These are phyloP conservation scores for Rousettus madagascariensis DNA, from an alignment of 2,797 vertebrate genomes.

Conservation along the genomic window DNA sequence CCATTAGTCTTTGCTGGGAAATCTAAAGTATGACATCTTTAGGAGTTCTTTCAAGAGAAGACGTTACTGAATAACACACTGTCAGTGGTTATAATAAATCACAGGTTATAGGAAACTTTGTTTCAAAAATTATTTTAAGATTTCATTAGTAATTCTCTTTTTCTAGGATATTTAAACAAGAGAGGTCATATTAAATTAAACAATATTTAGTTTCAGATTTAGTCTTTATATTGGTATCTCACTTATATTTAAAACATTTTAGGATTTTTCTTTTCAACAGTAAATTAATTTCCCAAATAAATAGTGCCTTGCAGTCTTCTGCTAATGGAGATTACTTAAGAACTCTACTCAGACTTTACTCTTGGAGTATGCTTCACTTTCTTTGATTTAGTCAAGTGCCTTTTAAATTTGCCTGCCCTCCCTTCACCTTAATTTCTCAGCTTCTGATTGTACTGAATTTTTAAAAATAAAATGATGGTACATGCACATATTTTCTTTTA, in stretches of 20 bases:
- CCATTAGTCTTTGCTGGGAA: constrained; percentile 66
- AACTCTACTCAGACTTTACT: not conserved
- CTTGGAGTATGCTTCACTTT: not conserved
- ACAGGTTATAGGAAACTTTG: not conserved
- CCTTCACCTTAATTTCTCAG: not conserved
- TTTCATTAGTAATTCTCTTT: constrained; percentile 25
- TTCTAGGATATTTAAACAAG: not conserved
- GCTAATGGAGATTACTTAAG: not conserved
- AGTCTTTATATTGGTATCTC: not conserved
- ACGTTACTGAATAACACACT: not conserved
- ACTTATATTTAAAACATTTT: not conserved
- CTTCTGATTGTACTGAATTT: constrained; percentile 4
- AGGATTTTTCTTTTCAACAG: not conserved
- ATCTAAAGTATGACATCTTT: constrained; percentile 42
- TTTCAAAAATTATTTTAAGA: constrained; percentile 15
- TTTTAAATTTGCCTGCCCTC: constrained; percentile 13
- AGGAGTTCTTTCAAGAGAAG: constrained; percentile 7
- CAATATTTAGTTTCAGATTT: constrained; percentile 4
- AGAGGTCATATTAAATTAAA: not conserved
- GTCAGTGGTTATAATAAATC: not conserved
- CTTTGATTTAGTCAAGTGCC: not conserved
- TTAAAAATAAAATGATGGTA: not conserved
- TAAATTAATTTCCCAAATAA: not conserved
- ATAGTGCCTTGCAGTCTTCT: not conserved
- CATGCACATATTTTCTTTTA: not conserved